Base-by-base conservation (phyloP, 2,113 vertebrate species). In the Trichomycterus rosablanca region DNA sequence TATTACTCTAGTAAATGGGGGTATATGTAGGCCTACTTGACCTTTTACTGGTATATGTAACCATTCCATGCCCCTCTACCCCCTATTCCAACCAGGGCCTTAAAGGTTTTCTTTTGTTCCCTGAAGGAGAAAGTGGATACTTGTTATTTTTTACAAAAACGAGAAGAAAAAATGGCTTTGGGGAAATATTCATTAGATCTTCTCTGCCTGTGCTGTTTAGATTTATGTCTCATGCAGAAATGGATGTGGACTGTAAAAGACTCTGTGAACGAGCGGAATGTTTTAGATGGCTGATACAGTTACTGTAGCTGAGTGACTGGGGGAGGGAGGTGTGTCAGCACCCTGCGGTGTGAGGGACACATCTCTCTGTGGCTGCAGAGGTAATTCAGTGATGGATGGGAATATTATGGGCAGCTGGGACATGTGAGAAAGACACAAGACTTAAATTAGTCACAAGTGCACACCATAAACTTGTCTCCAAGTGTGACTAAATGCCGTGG, bases 191-290 rank as follows among this genome's bases (percentile, higher is more conserved):
- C 23, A 15, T 30, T 15, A 26, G 24, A 43, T n/a, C 16, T 11
- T 57, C 40, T 32, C 6, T 14, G 15, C n/a, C 7, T 19, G 4
- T 3, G 11, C 68, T 50, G 60, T 58, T 70, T 56, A 44, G 57
- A 9, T 35, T 67, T 66, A 51, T 71, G 63, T 43, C 8, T 23
- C 59, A n/a, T 23, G 22, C 18, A 51, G 57, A 57, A 62, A 61
- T 39, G n/a, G 24, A 19, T 15, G 19, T 14, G 3, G 6, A 11
- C 19, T 35, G n/a, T 30, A 7, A 43, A 14, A 35, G 12, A 3
- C 8, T 15, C 20, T 35, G 28, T 39, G 58, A 12, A 62, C 19
- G 63, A 50, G 22, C 35, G 37, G 57, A 71, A 56, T 53, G 40
- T 10, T 42, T 70, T 23, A 59, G 55, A 59, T 64, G 48, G 37